Base-by-base conservation (phyloP, 2,888 invertebrate genomes). In the Pterostichus madidus region DNA sequence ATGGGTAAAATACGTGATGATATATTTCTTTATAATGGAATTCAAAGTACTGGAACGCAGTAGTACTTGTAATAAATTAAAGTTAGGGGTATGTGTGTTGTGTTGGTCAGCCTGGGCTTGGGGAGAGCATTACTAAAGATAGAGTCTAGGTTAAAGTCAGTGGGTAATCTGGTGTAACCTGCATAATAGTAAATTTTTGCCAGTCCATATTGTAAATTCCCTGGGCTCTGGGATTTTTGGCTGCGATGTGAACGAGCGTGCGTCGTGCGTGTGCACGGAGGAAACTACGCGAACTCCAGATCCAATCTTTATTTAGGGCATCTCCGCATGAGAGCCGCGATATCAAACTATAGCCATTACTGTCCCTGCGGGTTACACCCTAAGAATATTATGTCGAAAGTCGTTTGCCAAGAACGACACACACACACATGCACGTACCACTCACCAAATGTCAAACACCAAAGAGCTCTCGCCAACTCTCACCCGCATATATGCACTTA, bases 261-360 rank as follows among this genome's bases (percentile, higher is more conserved):
- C 61, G 64, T 79, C 2, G 61, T 64, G 79, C 64, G 77, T 56
- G 17, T 11, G 15, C n/a, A 8, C 2, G 49, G 49, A 8, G 52
- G 35, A 39, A 39, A 46, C 73, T 73, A 49, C 39, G 75, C 49
- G 49, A 79, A 31, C 75, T 52, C 32, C 7, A 79, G 79, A 79
- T 79, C 79, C 79, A 79, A 79, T 79, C 79, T 79, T 79, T 79
- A 79, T 79, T 79, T 79, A 79, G 79, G 79, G 64, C 49, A 79
- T 79, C 61, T 79, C 79, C 13, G n/a, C 75, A 75, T 32, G 75
- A 44, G 78, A 32, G 61, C 78, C 78, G 56, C 59, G 78, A 79
- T 79, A 79, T 79, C 79, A 79, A 79, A 79, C 79, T 79, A 59
- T 79, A 52, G 79, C 79, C 15, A 79, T 79, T 79, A 79, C 79